Base-by-base conservation (phyloP, 2,113 vertebrate species). In the Amphilophus citrinellus region DNA sequence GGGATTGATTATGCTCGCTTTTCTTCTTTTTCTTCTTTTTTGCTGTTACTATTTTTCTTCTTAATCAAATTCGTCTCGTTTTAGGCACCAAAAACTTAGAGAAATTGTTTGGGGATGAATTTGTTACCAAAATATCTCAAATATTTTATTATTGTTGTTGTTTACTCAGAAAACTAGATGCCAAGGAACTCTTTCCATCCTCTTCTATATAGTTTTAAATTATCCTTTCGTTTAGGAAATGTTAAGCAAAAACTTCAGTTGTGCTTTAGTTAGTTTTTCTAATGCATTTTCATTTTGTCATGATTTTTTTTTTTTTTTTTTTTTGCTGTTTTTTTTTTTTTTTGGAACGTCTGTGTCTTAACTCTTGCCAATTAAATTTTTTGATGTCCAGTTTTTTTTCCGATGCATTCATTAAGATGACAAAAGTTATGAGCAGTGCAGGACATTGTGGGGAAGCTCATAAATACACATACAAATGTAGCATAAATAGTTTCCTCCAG, bases 401-500 rank as follows among this genome's bases (percentile, higher is more conserved):
- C 35, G 8, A 30, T 65, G 8, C 47, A 76, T 47, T 75, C 9
- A 56, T 18, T 14, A 58, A 65, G 30, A 89, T 77, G 61, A 77
- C 4, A 50, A 79, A 24, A 17, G 17, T 14, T 71, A 44, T 7
- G 30, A 57, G 27, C 57, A 78, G 82, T 86, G 80, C 89, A 88
- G 14, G 15, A 75, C 35, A 76, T 63, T 53, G 68, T 57, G 57
- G 17, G n/a, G 62, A 57, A 84, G 80, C 18, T 39, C 44, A 79
- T 39, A 65, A 37, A 79, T 27, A 80, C 63, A 80, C 56, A 83
- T 5, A 83, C 37, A 90, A 82, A 85, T 85, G 61, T 82, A 83
- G 89, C 90, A 93, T 84, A 93, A 93, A 94, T 92, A 91, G 88
- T 90, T 85, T 92, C 79, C 76, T 85, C 35, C 37, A 75, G 57